These are phyloP conservation scores for Hirundichthys speculiger DNA, from an alignment of 2,113 vertebrate genomes.

Conservation along the genomic window DNA sequence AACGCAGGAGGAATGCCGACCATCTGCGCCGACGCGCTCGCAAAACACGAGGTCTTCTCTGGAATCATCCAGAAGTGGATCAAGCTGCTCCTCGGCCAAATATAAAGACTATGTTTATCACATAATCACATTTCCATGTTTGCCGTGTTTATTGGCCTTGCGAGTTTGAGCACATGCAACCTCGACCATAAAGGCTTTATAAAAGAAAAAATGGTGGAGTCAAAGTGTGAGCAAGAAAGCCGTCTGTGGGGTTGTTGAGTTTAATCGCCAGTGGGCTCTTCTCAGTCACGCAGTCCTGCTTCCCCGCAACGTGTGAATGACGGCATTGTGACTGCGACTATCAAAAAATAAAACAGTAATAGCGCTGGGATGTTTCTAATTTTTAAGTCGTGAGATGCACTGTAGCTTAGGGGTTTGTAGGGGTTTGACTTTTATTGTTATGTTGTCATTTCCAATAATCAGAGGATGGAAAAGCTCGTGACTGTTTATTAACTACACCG, in stretches of 20 bases:
- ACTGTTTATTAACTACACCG: not conserved
- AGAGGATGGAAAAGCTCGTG: too few relatives aligned
- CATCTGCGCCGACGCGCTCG: slow-evolving; percentile 68
- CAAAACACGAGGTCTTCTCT: slow-evolving; percentile 49
- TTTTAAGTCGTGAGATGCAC: not conserved
- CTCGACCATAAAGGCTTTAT: slow-evolving; percentile 45
- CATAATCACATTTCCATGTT: slow-evolving; percentile 68
- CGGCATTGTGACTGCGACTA: not conserved
- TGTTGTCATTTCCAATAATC: too few relatives aligned
- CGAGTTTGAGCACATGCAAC: slow-evolving; percentile 47
- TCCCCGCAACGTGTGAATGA: not conserved
- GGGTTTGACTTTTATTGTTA: too few relatives aligned
- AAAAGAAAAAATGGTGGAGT: slow-evolving; percentile 17
- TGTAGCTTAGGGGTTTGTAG: not conserved
- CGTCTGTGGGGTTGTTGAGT: slow-evolving; percentile 4
- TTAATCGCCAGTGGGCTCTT: not conserved
- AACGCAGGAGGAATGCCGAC: slow-evolving; percentile 60
- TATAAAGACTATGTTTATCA: slow-evolving; percentile 64
- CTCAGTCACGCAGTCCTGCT: slow-evolving; percentile 5
- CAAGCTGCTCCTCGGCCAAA: slow-evolving; percentile 37
- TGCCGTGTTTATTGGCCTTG: slow-evolving; percentile 57
- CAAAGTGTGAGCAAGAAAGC: slow-evolving; percentile 30
- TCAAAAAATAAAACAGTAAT: slow-evolving; percentile 4
- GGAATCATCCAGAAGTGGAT: slow-evolving; percentile 56
- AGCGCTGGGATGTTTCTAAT: not conserved